Conservation (phyloP, 92 coral and sea anemone genomes). For the Plumapathes pennacea region DNA sequence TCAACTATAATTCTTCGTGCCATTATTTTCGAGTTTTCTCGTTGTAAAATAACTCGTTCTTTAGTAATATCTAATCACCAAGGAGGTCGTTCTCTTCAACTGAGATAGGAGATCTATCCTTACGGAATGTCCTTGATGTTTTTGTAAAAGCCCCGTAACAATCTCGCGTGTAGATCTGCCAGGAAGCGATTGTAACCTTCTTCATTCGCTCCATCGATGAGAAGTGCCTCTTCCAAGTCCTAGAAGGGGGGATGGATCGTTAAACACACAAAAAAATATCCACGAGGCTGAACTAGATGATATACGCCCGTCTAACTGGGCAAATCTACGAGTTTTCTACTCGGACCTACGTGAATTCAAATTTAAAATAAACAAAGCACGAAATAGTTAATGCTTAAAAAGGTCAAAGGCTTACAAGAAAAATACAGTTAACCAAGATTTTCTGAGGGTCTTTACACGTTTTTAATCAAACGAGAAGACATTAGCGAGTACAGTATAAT, state of each 20-base stretch:
- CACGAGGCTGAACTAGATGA: conserved; percentile 22
- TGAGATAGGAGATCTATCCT: no score
- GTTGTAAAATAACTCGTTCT: no score
- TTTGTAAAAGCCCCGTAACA: conserved; percentile 81
- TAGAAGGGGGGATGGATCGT: conserved; percentile 39
- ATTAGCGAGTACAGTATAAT: conserved; percentile 37
- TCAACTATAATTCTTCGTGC: no score
- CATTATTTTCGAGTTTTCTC: no score
- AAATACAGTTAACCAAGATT: conserved; percentile 13
- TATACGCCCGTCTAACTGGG: conserved; percentile 28
- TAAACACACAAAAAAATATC: conserved; percentile 18
- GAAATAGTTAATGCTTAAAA: conserved; percentile 40
- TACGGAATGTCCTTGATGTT: conserved; percentile 91
- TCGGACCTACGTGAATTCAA: conserved; percentile 51
- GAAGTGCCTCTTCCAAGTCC: conserved; percentile 97
- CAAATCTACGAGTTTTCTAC: conserved; percentile 12
- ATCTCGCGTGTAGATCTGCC: conserved; percentile 94
- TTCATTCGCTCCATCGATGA: conserved; percentile 83
- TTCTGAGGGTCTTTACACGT: no score
- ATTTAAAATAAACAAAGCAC: conserved; percentile 50
- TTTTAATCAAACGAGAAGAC: conserved; percentile 24
- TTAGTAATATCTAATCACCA: no score
- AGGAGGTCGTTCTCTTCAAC: no score
- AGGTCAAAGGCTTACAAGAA: conserved; percentile 50
- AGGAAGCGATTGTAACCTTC: conserved; percentile 88